phyloP scores from a whole-genome alignment of 2,888 invertebrate genomes.

The Nomada lathburiana region DNA sequence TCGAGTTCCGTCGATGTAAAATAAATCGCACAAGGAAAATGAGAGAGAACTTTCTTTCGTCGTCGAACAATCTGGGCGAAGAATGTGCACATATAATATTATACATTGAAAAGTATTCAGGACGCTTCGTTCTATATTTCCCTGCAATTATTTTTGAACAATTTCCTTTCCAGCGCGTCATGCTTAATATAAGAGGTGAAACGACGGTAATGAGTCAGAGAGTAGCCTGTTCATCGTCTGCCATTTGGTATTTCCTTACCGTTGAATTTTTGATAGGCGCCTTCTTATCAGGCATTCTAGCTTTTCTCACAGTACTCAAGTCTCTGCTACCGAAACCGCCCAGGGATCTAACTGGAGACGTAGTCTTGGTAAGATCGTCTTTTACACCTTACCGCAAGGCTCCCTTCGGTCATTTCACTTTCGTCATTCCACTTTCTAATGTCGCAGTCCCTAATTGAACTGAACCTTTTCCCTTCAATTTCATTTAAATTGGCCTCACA shows the following conservation, averaged over 20 bases:
- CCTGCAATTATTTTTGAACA: neutral
- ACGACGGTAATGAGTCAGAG: slow-evolving; percentile 58
- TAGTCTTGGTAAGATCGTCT: slow-evolving; percentile 76
- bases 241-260: slow-evolving; percentile 76
- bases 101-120: no score
- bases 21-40: no score
- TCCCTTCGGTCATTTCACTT: neutral
- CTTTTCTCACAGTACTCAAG: slow-evolving; percentile 73
- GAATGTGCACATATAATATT: no score
- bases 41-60: no score
- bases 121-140: neutral
- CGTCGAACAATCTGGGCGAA: no score
- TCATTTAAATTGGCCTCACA: no score
- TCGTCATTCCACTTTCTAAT: neutral
- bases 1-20: no score
- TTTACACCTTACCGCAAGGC: no score
- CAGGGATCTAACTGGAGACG: slow-evolving; percentile 77
- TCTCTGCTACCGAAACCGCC: slow-evolving; percentile 81
- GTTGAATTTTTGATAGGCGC: slow-evolving; percentile 77
- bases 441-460: no score
- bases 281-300: slow-evolving; percentile 71
- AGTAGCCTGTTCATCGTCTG: slow-evolving; percentile 68
- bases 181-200: slow-evolving; percentile 73
- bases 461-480: no score
- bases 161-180: slow-evolving; percentile 65